These are phyloP conservation scores for Xestia ashworthii DNA, from an alignment of 2,888 invertebrate genomes.

Conservation along the genomic window DNA sequence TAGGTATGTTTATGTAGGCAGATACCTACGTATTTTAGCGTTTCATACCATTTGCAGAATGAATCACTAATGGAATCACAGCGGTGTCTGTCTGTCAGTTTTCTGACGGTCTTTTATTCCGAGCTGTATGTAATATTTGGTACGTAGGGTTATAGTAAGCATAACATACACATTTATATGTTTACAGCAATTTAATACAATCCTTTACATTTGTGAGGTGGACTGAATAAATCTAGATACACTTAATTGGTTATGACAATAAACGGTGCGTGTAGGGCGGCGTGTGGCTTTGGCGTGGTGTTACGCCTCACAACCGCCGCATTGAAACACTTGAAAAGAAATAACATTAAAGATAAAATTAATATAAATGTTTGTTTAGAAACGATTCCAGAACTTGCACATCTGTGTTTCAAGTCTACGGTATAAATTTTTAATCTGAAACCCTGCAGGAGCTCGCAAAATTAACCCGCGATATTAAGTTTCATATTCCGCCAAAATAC, in stretches of 20 bases:
- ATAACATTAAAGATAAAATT: not conserved
- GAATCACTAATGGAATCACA: conserved; percentile 57
- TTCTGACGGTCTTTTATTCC: conserved; percentile 40
- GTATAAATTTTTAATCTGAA: conserved; percentile 69
- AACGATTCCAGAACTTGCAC: conserved; percentile 53
- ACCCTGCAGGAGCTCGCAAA: conserved; percentile 70
- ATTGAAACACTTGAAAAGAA: not conserved
- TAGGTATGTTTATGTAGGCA: not conserved
- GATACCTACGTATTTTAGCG: conserved; percentile 25
- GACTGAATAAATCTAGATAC: conserved; percentile 4
- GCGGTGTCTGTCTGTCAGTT: conserved; percentile 43
- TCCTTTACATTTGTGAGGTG: not conserved
- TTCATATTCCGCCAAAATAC: conserved; percentile 58
- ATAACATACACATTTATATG: conserved; percentile 4
- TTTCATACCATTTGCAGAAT: conserved; percentile 47
- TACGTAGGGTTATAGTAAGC: conserved; percentile 1
- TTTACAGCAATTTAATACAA: not conserved
- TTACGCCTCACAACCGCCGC: not conserved
- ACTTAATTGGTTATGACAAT: conserved; percentile 19
- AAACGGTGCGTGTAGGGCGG: not conserved
- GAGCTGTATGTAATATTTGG: conserved; percentile 12
- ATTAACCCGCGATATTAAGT: conserved; percentile 72
- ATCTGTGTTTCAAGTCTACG: conserved; percentile 61
- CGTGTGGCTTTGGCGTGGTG: not conserved
- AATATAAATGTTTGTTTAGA: not conserved